Percentiles rank a stretch among this genome's conserved stretches.
phyloP scores from a whole-genome alignment of 2,888 invertebrate genomes.

The Nemurella pictetii region DNA sequence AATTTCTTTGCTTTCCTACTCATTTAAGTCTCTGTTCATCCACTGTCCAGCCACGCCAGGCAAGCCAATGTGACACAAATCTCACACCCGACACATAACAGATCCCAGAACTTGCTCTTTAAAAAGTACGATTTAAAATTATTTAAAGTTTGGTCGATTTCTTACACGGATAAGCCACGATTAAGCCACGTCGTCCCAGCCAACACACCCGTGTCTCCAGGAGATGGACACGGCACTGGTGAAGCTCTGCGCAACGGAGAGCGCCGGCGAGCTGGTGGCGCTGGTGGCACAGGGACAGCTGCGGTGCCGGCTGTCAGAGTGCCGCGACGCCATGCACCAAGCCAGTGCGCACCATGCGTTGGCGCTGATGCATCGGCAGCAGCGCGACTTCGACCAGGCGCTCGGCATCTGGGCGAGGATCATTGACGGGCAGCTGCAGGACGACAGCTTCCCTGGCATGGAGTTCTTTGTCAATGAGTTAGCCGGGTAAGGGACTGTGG shows the following conservation, averaged over 20 bases:
- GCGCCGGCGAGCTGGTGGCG: slow-evolving; percentile 36
- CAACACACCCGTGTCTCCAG: no score
- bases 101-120: no score
- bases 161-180: no score
- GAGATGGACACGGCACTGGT: slow-evolving; percentile 54
- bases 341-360: slow-evolving; percentile 51
- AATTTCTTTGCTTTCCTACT: no score
- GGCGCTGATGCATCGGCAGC: slow-evolving; percentile 51
- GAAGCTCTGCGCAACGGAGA: slow-evolving; percentile 47
- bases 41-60: no score
- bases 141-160: no score
- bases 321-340: slow-evolving; percentile 51
- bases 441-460: slow-evolving; percentile 52
- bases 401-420: slow-evolving; percentile 53
- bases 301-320: slow-evolving; percentile 50
- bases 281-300: slow-evolving; percentile 38
- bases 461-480: slow-evolving; percentile 45
- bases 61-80: no score
- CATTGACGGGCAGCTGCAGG: slow-evolving; percentile 50
- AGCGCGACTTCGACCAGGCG: slow-evolving; percentile 52
- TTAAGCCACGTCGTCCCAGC: no score
- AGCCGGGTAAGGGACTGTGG: slow-evolving; percentile 41
- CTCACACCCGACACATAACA: no score
- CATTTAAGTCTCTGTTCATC: no score
- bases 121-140: no score